Evolutionary conservation across 2,888 invertebrate genomes (phyloP).

Genomic region (Epinotia bilunana): DNA sequence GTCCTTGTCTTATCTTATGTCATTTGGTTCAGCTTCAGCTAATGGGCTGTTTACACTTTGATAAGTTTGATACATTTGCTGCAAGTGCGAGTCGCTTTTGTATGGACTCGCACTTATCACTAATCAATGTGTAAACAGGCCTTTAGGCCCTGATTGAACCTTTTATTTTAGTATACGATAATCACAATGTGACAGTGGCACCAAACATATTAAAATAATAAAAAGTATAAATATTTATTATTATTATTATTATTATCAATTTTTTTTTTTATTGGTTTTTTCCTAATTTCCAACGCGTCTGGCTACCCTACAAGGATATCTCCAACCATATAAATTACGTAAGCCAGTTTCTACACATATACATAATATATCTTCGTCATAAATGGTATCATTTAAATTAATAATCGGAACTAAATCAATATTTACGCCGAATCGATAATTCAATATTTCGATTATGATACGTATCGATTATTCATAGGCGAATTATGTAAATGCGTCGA

Average conservation of each 20-base stretch:
- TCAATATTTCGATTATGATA: conserved; percentile 43
- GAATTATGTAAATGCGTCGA: conserved; percentile 37
- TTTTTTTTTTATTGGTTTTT: not conserved
- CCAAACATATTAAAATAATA: not conserved
- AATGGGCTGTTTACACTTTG: too few species aligned
- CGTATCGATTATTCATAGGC: conserved; percentile 41
- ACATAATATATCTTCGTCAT: conserved; percentile 19
- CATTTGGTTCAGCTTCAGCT: too few species aligned
- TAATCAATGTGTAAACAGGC: too few species aligned
- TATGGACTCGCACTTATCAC: too few species aligned
- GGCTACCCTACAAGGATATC: conserved; percentile 2
- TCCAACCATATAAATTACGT: not conserved
- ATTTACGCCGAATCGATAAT: conserved; percentile 41
- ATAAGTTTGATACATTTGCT: too few species aligned
- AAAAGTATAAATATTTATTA: too few species aligned
- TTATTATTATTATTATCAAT: too few species aligned
- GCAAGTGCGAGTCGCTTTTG: too few species aligned
- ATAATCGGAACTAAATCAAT: conserved; percentile 43
- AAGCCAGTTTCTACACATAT: conserved; percentile 20
- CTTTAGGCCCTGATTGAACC: too few species aligned
- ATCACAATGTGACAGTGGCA: not conserved
- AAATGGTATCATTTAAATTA: conserved; percentile 38
- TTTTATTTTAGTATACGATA: too few species aligned
- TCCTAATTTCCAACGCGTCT: not conserved
- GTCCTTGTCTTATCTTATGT: too few species aligned